Percentiles rank a stretch among this genome's conserved stretches.
phyloP scores from a whole-genome alignment of 2,888 invertebrate genomes.

The Eumerus sabulonum region DNA sequence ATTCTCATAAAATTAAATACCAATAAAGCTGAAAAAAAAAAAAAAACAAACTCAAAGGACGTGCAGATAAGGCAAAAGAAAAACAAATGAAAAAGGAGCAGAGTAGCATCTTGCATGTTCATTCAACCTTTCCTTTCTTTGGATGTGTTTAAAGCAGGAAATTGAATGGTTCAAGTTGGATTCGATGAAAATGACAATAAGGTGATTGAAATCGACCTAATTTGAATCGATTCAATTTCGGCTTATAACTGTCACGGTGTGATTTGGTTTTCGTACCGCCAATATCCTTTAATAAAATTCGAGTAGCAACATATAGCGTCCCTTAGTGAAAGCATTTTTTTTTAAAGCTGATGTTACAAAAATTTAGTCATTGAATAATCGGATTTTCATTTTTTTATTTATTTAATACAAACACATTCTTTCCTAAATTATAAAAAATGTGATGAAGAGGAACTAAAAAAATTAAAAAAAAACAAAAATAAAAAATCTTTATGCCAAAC shows the following conservation, averaged over 20 bases:
- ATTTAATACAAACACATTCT: too few relatives aligned
- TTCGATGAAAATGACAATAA: slow-evolving; percentile 34
- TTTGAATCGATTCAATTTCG: slow-evolving; percentile 57
- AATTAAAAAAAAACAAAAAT: too few relatives aligned
- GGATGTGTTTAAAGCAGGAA: slow-evolving; percentile 16
- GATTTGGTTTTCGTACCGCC: background rate
- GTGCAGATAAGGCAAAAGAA: slow-evolving; percentile 20
- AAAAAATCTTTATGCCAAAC: too few relatives aligned
- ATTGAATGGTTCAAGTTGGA: slow-evolving; percentile 18
- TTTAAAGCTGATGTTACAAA: too few relatives aligned
- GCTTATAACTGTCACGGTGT: slow-evolving; percentile 16
- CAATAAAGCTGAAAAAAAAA: slow-evolving; percentile 29
- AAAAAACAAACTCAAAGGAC: slow-evolving; percentile 45
- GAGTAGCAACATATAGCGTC: background rate
- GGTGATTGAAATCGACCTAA: slow-evolving; percentile 61
- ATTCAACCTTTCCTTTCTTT: slow-evolving; percentile 11
- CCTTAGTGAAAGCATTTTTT: too few relatives aligned
- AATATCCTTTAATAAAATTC: background rate
- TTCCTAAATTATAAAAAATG: too few relatives aligned
- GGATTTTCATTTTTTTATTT: too few relatives aligned
- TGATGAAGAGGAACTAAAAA: too few relatives aligned
- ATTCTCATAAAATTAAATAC: slow-evolving; percentile 60
- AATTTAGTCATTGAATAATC: too few relatives aligned
- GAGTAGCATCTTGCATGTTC: slow-evolving; percentile 34
- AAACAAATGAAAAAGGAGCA: slow-evolving; percentile 16